Conservation (phyloP, 2,888 invertebrate genomes). For the Drosophila stalkeri region DNA sequence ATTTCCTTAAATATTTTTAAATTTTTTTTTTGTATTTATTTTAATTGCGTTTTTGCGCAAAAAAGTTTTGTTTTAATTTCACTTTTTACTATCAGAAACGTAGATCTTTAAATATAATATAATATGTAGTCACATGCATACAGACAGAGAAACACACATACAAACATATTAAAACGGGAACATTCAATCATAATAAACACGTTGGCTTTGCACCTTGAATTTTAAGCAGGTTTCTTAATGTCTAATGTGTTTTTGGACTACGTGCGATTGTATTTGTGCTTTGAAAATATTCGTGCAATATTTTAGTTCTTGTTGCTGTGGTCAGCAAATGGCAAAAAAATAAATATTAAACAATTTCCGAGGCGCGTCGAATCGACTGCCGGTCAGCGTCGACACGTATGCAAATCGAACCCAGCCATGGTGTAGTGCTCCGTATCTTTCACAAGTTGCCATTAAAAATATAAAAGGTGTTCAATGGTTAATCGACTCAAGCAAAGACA, state of each 20-base stretch:
- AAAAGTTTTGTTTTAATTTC: neutral
- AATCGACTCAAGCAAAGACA: constrained; percentile 28
- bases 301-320: constrained; percentile 68
- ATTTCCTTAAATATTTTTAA: too few species aligned
- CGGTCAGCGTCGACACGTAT: constrained; percentile 38
- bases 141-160: neutral
- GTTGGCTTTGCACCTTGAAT: constrained; percentile 41
- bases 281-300: constrained; percentile 36
- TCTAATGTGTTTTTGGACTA: constrained; percentile 30
- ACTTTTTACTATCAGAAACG: neutral
- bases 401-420: constrained; percentile 45
- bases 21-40: too few species aligned
- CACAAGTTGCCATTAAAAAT: constrained; percentile 31
- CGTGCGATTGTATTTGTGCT: constrained; percentile 35
- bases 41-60: too few species aligned
- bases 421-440: constrained; percentile 21
- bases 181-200: constrained; percentile 28
- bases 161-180: constrained; percentile 3
- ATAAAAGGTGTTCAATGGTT: constrained; percentile 50
- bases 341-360: constrained; percentile 77
- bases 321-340: constrained; percentile 80
- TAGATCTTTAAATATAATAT: too few species aligned
- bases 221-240: constrained; percentile 38
- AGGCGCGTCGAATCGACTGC: constrained; percentile 10
- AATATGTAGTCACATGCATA: too few species aligned